phyloP scores from a whole-genome alignment of 2,113 vertebrate genomes.

The Dipodomys spectabilis region DNA sequence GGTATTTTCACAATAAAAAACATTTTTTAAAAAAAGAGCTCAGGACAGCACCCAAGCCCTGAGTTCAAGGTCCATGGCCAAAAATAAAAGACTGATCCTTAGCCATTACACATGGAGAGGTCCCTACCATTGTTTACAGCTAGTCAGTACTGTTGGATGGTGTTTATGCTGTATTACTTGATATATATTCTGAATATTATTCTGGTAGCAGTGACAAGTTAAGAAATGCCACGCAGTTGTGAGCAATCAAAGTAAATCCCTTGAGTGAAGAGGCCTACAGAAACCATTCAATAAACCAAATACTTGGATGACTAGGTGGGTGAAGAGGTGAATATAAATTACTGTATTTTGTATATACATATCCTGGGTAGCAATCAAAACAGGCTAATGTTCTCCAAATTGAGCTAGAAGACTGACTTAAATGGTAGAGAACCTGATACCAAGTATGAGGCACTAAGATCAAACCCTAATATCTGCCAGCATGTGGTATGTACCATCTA shows the following conservation, averaged over 20 bases:
- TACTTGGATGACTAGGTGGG: constrained; percentile 11
- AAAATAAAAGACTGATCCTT: not conserved
- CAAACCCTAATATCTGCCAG: not conserved
- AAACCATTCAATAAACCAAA: constrained; percentile 12
- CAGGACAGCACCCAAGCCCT: too few species aligned
- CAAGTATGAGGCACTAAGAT: not conserved
- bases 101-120: not conserved
- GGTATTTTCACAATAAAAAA: too few species aligned
- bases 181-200: constrained; percentile 54
- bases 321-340: constrained; percentile 44
- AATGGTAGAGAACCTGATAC: too few species aligned
- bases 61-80: too few species aligned
- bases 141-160: not conserved
- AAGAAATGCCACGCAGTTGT: constrained; percentile 30
- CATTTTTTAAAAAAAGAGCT: too few species aligned
- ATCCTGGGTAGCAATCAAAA: constrained; percentile 25
- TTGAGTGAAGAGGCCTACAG: not conserved
- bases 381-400: not conserved
- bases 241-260: constrained; percentile 48
- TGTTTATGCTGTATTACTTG: not conserved
- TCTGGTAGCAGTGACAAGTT: constrained; percentile 45
- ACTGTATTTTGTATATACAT: constrained; percentile 1
- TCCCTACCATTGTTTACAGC: not conserved
- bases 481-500: not conserved
- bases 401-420: too few species aligned